A percentile compares a stretch with the other conserved stretches of the same genome.
Conservation (phyloP, 1,140 invertebrate species). For the Drosophila simulans region DNA sequence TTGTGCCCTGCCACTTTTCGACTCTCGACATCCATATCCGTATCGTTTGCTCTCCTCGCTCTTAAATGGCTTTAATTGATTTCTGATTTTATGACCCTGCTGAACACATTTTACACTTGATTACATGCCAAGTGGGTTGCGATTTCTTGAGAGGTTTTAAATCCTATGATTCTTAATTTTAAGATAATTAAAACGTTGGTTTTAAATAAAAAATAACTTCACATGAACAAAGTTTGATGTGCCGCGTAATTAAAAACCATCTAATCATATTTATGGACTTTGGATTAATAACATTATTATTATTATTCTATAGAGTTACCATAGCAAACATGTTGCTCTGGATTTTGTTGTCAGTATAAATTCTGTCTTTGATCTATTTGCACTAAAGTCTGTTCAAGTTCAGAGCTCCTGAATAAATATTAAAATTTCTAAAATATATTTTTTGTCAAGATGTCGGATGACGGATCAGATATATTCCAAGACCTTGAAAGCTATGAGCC, state of each 20-base stretch:
- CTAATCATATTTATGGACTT: too few relatives aligned
- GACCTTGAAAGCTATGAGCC: background rate
- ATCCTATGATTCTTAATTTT: background rate
- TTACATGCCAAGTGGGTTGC: constrained; percentile 27
- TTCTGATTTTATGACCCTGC: constrained; percentile 49
- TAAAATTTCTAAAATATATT: background rate
- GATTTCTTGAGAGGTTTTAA: constrained; percentile 2
- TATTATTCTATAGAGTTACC: background rate
- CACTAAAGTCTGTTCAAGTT: background rate
- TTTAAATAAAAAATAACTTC: background rate
- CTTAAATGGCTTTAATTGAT: constrained; percentile 59
- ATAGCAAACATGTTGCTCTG: background rate
- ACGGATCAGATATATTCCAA: constrained; percentile 3
- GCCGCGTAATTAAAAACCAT: too few relatives aligned
- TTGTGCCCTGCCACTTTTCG: constrained; percentile 16
- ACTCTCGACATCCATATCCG: constrained; percentile 40
- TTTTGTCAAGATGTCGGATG: constrained; percentile 19
- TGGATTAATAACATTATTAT: too few relatives aligned
- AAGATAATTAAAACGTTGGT: background rate
- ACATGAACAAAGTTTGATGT: too few relatives aligned
- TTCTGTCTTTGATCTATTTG: background rate
- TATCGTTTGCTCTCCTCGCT: constrained; percentile 6
- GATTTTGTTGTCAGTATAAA: background rate
- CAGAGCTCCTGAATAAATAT: background rate
- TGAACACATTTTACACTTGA: constrained; percentile 48